Conservation (phyloP, 2,888 invertebrate genomes). For the Vandiemenella viatica region DNA sequence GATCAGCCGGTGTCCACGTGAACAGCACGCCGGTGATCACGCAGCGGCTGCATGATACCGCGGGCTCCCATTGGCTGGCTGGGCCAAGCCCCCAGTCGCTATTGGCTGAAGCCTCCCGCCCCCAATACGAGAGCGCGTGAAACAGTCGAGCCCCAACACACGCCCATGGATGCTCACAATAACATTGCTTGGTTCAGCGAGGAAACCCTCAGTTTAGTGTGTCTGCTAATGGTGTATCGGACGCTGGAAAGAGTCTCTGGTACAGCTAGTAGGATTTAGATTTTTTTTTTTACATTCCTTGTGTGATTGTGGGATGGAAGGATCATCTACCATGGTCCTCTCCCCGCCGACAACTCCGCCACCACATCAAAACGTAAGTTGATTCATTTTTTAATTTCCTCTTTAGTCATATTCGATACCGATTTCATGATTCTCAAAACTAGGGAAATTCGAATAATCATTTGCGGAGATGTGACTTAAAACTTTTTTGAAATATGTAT, state of each 20-base stretch:
- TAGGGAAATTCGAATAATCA: too few species aligned
- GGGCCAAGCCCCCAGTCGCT: conserved; percentile 53
- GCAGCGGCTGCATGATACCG: conserved; percentile 57
- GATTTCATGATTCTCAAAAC: too few species aligned
- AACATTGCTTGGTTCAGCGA: conserved; percentile 20
- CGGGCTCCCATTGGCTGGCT: conserved; percentile 40
- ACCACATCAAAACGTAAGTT: conserved; percentile 9
- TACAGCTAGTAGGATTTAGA: too few species aligned
- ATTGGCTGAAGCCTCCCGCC: conserved; percentile 38
- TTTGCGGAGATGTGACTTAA: too few species aligned
- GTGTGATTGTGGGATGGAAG: conserved; percentile 2
- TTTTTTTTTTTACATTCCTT: too few species aligned
- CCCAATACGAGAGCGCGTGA: conserved; percentile 18
- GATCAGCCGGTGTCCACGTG: conserved; percentile 72
- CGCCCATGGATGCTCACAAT: conserved; percentile 23
- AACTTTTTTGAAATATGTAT: too few species aligned
- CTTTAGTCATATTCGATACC: too few species aligned
- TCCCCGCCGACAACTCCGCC: conserved; percentile 15
- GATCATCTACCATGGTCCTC: conserved; percentile 5
- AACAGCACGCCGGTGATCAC: conserved; percentile 62
- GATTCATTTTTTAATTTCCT: background rate
- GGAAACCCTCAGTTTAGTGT: conserved; percentile 9
- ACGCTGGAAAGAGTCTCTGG: too few species aligned
- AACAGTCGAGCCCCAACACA: conserved; percentile 26
- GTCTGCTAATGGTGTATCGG: conserved; percentile 1